Base-by-base conservation (phyloP, 2,888 invertebrate genomes). In the Netelia inedita region DNA sequence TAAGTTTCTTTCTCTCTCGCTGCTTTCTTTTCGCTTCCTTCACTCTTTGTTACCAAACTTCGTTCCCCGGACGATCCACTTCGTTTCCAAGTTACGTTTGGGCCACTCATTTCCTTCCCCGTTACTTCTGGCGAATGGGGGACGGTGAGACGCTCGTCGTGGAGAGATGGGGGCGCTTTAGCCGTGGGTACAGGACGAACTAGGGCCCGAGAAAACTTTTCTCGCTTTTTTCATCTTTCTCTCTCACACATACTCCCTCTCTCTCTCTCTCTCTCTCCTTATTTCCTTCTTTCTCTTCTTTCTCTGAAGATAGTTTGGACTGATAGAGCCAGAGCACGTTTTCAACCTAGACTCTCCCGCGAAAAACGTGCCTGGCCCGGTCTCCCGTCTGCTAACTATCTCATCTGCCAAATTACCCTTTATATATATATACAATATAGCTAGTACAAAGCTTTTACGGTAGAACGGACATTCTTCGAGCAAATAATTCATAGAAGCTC, bases 21-120 rank as follows among this genome's bases (percentile, higher is more conserved):
- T 9, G 14, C 23, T 41, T 43, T 41, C 55, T 66, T 72, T 72
- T 53, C 55, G 63, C 16, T 63, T 82, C 55, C 73, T 69, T 76
- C 72, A 71, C 61, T 80, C 83, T 75, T 85, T 85, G 82, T 82
- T 82, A 43, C 72, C 66, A 73, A 82, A 85, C 85, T 85, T 85
- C 65, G 53, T 74, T 82, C 71, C 71, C 71, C 68, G 66, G 76
- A 79, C 85, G 79, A 76, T 82, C 75, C 85, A 82, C 79, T 85
- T 82, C 75, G 85, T 85, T 82, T 79, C 71, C 79, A 82, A 82
- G 75, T 85, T 79, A 82, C 82, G 85, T 85, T 82, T 72, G 75
- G 75, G 75, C 59, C 73, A 79, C 85, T 82, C 79, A 85, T 82
- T 85, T 75, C 76, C 79, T 79, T 82, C 61, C 61, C 79, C 68